Evolutionary conservation across 1,140 invertebrate species (phyloP), one percentile per base, ranked within the genome.

Genomic region (Trachymyrmex septentrionalis): DNA sequence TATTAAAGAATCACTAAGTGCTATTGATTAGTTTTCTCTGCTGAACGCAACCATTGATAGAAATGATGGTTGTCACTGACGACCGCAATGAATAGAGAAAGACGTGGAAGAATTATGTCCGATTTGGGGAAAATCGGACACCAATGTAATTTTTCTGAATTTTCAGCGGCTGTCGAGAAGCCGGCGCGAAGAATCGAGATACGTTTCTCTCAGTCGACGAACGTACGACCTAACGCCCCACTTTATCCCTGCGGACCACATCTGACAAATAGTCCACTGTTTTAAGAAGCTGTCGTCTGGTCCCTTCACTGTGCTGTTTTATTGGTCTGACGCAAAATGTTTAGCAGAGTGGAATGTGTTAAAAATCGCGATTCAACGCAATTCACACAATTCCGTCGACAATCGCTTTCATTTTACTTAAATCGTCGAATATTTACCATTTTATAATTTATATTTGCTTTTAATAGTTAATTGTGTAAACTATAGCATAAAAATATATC

Each of bases 261-360:
- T 80, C 76, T 80, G 63, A 80, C 63, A 67, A 80, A 80, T 80
- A 80, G 63, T 30, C 44, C 27, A 53, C 27, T 80, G 61, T 27
- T 80, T 67, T 78, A 78, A 12, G 59, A 80, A 53, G 76, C 76
- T 67, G 30, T 66, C 44, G 24, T 16, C 34, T n/a, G 7, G 38
- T 63, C 76, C 5, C 14, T 21, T 5, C 44, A 10, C 4, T 44
- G 38, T 7, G 61, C 14, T 53, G 48, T 66, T 80, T 80, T 80
- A 80, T 80, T 66, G 61, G 63, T n/a, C n/a, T 66, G 27, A 30
- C 16, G n/a, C 27, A n/a, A 24, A 27, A 80, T 77, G 16, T 77
- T 77, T 63, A 77, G 10, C 38, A 27, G 16, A 48, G 16, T 48
- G 16, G 10, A 27, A 48, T 34, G 34, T 14, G 44, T 77, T 44